A percentile compares a stretch with the other conserved stretches of the same genome.
These are phyloP conservation scores for Dinocampus coccinellae DNA, from an alignment of 2,888 invertebrate genomes.

Conservation along the genomic window DNA sequence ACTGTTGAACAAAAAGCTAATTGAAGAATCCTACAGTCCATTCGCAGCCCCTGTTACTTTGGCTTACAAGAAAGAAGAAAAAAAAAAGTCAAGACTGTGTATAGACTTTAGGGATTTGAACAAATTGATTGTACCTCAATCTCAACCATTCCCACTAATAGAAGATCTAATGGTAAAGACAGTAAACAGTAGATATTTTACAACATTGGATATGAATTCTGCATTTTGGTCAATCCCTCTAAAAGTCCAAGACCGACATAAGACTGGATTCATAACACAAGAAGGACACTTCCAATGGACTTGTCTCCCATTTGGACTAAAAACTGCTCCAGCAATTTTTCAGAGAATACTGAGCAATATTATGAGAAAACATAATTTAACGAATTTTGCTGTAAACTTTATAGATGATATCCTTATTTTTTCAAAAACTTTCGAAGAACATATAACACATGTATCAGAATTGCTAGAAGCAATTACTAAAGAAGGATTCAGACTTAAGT, in stretches of 20 bases:
- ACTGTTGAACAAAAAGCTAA: conserved; percentile 37
- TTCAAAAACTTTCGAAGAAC: too few species aligned
- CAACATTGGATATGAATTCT: too few species aligned
- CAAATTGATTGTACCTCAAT: conserved; percentile 38
- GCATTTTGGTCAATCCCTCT: too few species aligned
- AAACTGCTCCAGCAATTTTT: background rate
- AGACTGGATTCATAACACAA: too few species aligned
- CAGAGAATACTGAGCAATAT: background rate
- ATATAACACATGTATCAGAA: too few species aligned
- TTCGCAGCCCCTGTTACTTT: conserved; percentile 33
- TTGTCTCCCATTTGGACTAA: background rate
- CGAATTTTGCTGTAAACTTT: too few species aligned
- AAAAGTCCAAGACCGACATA: too few species aligned
- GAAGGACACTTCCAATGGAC: background rate
- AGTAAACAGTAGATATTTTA: too few species aligned
- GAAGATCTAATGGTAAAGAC: conserved; percentile 25
- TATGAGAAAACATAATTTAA: too few species aligned
- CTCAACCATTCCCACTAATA: conserved; percentile 39
- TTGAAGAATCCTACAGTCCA: conserved; percentile 37
- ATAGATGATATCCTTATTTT: too few species aligned
- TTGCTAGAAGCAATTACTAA: too few species aligned
- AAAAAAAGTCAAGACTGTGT: conserved; percentile 36
- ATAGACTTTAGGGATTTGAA: conserved; percentile 40
- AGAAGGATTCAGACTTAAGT: too few species aligned
- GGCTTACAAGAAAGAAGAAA: conserved; percentile 37